A percentile compares a stretch with the other conserved stretches of the same genome.
Conservation (phyloP, 2,888 invertebrate species). For the Stenodema calcarata region DNA sequence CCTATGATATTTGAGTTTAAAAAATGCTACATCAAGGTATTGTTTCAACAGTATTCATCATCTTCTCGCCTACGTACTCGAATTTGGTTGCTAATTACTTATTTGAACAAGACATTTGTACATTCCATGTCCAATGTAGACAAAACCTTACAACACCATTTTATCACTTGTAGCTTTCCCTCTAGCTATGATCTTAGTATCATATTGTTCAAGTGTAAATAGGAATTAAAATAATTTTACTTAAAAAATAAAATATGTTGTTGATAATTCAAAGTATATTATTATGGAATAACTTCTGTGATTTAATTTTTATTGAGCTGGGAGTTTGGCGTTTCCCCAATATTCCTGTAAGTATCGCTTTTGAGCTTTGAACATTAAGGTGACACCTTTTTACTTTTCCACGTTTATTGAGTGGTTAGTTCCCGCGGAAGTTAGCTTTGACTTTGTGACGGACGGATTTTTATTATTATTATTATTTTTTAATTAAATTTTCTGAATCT, state of each 20-base stretch:
- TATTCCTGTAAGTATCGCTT: too few relatives aligned
- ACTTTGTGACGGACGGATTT: too few relatives aligned
- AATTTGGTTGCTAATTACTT: neutral
- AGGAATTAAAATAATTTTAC: slow-evolving; percentile 20
- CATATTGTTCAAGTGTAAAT: slow-evolving; percentile 19
- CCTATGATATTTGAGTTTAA: neutral
- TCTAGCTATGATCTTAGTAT: neutral
- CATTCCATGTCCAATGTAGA: slow-evolving; percentile 1
- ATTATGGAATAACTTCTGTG: neutral
- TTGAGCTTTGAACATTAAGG: too few relatives aligned
- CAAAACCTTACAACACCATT: neutral
- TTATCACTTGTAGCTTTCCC: neutral
- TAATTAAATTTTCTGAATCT: too few relatives aligned
- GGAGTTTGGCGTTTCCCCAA: too few relatives aligned
- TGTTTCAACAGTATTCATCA: neutral
- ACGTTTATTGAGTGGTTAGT: too few relatives aligned
- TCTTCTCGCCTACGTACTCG: neutral
- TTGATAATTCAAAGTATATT: slow-evolving; percentile 33
- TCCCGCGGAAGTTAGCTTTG: too few relatives aligned
- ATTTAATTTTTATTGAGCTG: too few relatives aligned
- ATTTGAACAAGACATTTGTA: slow-evolving; percentile 25
- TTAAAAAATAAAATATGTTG: neutral
- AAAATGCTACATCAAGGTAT: neutral
- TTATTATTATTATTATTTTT: too few relatives aligned
- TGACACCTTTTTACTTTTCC: too few relatives aligned